Base-by-base conservation (phyloP, 1,140 invertebrate genomes). In the Drosophila sulfurigaster region DNA sequence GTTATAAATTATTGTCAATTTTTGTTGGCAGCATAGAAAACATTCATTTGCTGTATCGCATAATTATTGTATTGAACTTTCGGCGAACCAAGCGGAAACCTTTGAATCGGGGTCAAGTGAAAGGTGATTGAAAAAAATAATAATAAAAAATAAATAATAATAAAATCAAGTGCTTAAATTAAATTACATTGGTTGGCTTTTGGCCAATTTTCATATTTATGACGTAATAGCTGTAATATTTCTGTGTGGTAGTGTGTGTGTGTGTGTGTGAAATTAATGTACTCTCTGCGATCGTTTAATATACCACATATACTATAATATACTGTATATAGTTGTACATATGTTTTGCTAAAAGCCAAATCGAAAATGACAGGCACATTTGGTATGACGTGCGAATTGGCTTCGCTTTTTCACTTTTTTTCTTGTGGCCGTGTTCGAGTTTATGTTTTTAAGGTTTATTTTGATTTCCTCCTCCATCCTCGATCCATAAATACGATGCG, bases 351-450 rank as follows among this genome's bases (percentile, higher is more conserved):
- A 45, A 30, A 66, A 59, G 38, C n/a, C 41, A 56, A 60, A 67
- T 58, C 62, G 38, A 45, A 67, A 75, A 75, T 70, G 76, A 72
- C 67, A 76, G 43, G 51, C 57, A 67, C 62, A 75, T 71, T 79
- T 71, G 66, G 35, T 38, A 20, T 78, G 75, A 75, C 71, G 71
- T 75, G 54, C 48, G 68, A 64, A 75, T 75, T 46, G 41, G 8
- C 43, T 54, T 52, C 54, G 63, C 35, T 59, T 45, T 57, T 8
- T 28, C 4, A 4, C 7, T 30, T 58, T 71, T 38, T 38, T 38
- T 10, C 0, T 1, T 38, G 7, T 8, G 35, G 2, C 15, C 56
- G 20, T 41, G 3, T 65, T n/a, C 41, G 46, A 72, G 13, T 65
- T 66, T n/a, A 54, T 62, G 35, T 62, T 56, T 60, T 32, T 54